Percentiles rank a stretch among this genome's conserved stretches.
phyloP scores from a whole-genome alignment of 2,888 invertebrate genomes.

The Agriotes lineatus region DNA sequence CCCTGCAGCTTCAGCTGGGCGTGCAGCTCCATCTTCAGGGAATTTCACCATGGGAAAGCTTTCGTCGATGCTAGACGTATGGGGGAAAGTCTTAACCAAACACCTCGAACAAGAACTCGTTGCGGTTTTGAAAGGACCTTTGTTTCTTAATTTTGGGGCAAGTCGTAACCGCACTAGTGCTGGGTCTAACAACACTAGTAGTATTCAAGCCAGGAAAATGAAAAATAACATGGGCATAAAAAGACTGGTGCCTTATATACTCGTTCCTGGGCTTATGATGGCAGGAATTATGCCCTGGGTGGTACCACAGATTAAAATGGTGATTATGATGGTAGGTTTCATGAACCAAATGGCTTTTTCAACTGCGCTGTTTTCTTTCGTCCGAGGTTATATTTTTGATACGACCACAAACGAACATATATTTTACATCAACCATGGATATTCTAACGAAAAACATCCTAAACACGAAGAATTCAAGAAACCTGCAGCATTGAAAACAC shows the following conservation, averaged over 20 bases:
- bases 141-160: not conserved
- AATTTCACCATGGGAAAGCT: not conserved
- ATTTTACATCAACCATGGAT: constrained; percentile 72
- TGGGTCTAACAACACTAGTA: not conserved
- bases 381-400: constrained; percentile 73
- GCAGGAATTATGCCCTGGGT: constrained; percentile 77
- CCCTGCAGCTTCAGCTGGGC: not conserved
- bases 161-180: not conserved
- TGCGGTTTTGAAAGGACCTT: not conserved
- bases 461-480: no score
- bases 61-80: not conserved
- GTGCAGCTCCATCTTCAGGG: not conserved
- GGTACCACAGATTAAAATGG: constrained; percentile 76
- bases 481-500: no score
- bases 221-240: constrained; percentile 7
- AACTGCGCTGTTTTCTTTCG: constrained; percentile 71
- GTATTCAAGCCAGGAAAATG: constrained; percentile 9
- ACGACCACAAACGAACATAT: constrained; percentile 68
- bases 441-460: constrained; percentile 60
- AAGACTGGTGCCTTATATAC: constrained; percentile 55
- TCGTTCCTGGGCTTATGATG: constrained; percentile 75
- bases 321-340: constrained; percentile 72
- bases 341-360: constrained; percentile 77
- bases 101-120: constrained; percentile 7
- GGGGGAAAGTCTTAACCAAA: constrained; percentile 8